phyloP scores from a whole-genome alignment of 2,797 vertebrate species.

The Rhabdomys pumilio region DNA sequence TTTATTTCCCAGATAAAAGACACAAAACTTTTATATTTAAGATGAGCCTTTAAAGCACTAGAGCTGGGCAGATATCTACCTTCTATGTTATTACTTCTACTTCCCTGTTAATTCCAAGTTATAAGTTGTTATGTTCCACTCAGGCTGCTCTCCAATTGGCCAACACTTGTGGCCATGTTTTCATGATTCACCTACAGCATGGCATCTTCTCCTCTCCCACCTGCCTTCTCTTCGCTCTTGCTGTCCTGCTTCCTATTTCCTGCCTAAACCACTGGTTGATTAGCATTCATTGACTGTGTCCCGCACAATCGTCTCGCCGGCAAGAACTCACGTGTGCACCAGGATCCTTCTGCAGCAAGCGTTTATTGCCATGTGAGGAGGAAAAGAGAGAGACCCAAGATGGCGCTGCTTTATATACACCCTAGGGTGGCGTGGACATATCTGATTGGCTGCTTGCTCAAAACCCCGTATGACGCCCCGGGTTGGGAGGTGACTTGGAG shows the following conservation, averaged over 20 bases:
- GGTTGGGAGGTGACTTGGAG: no score
- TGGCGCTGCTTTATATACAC: no score
- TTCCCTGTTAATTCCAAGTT: background rate
- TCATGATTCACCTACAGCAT: background rate
- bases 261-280: background rate
- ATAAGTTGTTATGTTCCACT: background rate
- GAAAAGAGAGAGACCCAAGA: no score
- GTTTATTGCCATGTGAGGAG: no score
- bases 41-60: background rate
- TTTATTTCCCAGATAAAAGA: background rate
- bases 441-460: no score
- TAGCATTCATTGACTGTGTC: background rate
- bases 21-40: background rate
- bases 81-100: background rate
- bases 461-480: no score
- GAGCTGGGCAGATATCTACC: background rate
- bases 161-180: background rate
- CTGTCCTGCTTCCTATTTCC: background rate
- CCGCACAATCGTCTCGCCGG: no score
- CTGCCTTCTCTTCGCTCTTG: background rate
- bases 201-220: background rate
- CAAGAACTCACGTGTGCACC: no score
- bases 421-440: no score
- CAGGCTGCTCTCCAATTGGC: background rate
- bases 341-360: no score